Evolutionary conservation across 2,888 invertebrate genomes (phyloP), one percentile per base, ranked within the genome.

Genomic region (Elmis aenea): DNA sequence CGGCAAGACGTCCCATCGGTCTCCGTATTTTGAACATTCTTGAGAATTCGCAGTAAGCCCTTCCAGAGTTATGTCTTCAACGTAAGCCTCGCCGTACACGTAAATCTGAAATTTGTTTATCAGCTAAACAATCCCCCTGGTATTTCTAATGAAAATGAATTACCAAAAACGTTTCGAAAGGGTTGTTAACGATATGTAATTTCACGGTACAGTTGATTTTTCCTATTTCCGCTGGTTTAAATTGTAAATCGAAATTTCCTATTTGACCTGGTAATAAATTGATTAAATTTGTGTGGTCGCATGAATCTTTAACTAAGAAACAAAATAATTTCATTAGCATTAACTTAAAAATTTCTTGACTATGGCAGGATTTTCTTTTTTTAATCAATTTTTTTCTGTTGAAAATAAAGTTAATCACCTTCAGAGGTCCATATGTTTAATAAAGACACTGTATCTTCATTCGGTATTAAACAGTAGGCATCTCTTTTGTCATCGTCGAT

Each of bases 141-240:
- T n/a, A n/a, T n/a, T n/a, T n/a, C n/a, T n/a, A n/a, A n/a, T n/a
- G n/a, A n/a, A n/a, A n/a, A n/a, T n/a, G 9, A 31, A 30, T 50
- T 53, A 64, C 65, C 15, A 61, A 62, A n/a, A 69, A 58, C 38
- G 70, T 68, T 47, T 78, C 77, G 49, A 73, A 76, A 25, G 76
- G 76, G 62, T 79, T 79, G 50, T 75, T 70, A 6, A 68, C 57
- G 2, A 73, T 68, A 20, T 67, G 64, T 13, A 77, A 45, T 16
- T 67, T 67, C 22, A 77, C 50, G 26, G 50, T 41, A 5, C 57
- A 55, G 1, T 50, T 35, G 18, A 52, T 48, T 4, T 38, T 50
- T 2, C 59, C 58, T 23, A 57, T 47, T 18, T 50, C 44, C 2
- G 20, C 44, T 2, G 72, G 67, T 11, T 45, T 41, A 45, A 67